Conservation (phyloP, 2,113 vertebrate species). For the Dinomys branickii region DNA sequence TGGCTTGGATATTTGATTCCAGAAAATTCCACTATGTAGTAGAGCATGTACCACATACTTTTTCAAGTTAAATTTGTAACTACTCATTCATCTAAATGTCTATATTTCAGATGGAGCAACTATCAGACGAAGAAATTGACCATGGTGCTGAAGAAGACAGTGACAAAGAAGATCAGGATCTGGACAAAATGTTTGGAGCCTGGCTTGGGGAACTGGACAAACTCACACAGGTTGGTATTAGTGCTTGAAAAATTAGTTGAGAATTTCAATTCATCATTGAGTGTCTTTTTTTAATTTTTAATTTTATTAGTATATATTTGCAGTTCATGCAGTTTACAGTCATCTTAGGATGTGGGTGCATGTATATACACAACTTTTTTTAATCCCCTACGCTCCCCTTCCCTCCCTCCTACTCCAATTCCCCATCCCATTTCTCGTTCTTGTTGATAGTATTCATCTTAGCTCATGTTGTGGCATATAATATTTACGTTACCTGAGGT, state of each 20-base stretch:
- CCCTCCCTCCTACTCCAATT: background rate
- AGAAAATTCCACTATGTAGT: background rate
- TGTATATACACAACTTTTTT: background rate
- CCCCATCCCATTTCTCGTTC: background rate
- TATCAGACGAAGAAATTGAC: constrained; percentile 98
- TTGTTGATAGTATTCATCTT: background rate
- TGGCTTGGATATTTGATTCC: constrained; percentile 45
- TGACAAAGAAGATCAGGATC: constrained; percentile 98
- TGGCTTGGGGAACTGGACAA: constrained; percentile 99
- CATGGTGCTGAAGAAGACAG: constrained; percentile 98
- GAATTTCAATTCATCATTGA: constrained; percentile 9
- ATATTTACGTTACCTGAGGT: background rate
- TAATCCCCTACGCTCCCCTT: background rate
- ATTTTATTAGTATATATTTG: background rate
- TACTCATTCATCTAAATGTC: constrained; percentile 18
- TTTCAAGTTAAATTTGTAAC: constrained; percentile 13
- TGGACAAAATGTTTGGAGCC: constrained; percentile 99
- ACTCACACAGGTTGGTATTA: constrained; percentile 91
- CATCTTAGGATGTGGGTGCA: background rate
- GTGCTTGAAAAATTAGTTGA: constrained; percentile 27
- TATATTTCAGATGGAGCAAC: constrained; percentile 94
- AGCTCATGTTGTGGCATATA: background rate
- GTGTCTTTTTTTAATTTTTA: background rate
- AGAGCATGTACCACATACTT: background rate
- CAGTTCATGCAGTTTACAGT: background rate